Conservation (phyloP, 2,113 vertebrate species). For the Calyptomena viridis region DNA sequence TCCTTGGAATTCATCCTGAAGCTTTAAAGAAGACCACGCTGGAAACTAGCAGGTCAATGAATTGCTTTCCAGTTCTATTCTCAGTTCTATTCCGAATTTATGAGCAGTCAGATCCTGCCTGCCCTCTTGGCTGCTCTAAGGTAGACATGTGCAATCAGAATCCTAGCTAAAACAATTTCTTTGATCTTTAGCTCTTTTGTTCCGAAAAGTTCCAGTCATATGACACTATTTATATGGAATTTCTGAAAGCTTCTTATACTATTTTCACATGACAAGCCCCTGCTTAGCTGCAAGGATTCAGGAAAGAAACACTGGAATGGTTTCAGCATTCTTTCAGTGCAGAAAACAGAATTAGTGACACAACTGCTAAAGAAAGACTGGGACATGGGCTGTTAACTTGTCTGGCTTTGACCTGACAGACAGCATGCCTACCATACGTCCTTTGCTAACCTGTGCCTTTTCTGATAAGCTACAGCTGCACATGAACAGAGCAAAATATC, state of each 20-base stretch:
- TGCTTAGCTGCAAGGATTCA: neutral
- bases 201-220: constrained; percentile 26
- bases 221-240: constrained; percentile 34
- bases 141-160: neutral
- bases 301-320: neutral
- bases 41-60: neutral
- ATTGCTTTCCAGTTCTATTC: neutral
- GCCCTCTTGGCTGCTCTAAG: neutral
- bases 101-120: neutral
- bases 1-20: neutral
- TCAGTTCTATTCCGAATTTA: constrained; percentile 5
- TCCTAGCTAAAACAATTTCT: neutral
- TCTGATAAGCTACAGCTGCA: neutral
- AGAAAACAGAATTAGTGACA: neutral
- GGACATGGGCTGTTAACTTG: neutral
- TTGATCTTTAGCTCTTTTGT: constrained; percentile 34
- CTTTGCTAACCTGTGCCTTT: neutral
- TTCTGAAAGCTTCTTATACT: constrained; percentile 51
- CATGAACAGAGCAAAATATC: neutral
- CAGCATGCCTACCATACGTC: neutral
- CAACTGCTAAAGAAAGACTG: neutral
- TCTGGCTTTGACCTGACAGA: neutral
- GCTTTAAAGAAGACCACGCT: neutral
- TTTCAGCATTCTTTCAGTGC: neutral
- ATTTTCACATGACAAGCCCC: constrained; percentile 41